phyloP scores from a whole-genome alignment of 2,113 vertebrate species.

The Notechis scutatus region DNA sequence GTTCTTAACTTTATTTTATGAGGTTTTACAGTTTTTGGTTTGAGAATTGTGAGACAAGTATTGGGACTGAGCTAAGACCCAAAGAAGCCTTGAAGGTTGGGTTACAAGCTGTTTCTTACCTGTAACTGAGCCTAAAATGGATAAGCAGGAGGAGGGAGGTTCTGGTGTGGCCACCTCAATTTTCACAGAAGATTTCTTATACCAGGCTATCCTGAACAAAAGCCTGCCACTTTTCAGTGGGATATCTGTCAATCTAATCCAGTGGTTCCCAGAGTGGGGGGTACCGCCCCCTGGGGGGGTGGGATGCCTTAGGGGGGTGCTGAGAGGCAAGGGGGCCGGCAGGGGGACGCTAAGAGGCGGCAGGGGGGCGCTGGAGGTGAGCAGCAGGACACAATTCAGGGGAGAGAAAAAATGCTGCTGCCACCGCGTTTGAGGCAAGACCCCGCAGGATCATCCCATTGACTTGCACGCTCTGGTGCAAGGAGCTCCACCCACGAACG shows the following conservation, averaged over 20 bases:
- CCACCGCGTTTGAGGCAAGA: too few relatives aligned
- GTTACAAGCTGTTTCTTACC: constrained; percentile 12
- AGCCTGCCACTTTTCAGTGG: constrained; percentile 36
- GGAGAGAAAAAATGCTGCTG: too few relatives aligned
- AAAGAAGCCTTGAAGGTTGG: constrained; percentile 28
- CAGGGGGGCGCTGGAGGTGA: too few relatives aligned
- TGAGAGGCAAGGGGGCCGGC: too few relatives aligned
- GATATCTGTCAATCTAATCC: background rate
- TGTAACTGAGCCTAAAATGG: background rate
- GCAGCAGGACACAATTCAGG: too few relatives aligned
- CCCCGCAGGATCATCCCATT: too few relatives aligned
- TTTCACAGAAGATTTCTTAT: constrained; percentile 31
- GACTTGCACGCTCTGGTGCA: too few relatives aligned
- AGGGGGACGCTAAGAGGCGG: too few relatives aligned
- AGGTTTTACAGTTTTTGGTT: constrained; percentile 40
- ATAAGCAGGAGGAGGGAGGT: constrained; percentile 38
- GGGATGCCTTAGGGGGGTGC: too few relatives aligned
- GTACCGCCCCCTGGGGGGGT: too few relatives aligned
- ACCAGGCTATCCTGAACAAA: constrained; percentile 48
- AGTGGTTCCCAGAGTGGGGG: too few relatives aligned
- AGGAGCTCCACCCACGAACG: too few relatives aligned
- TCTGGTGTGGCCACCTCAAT: constrained; percentile 36
- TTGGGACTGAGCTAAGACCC: constrained; percentile 9
- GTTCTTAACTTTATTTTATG: constrained; percentile 38
- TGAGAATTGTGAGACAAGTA: constrained; percentile 32